phyloP scores from a whole-genome alignment of 2,797 vertebrate species.

The Cirrhinus mrigala region DNA sequence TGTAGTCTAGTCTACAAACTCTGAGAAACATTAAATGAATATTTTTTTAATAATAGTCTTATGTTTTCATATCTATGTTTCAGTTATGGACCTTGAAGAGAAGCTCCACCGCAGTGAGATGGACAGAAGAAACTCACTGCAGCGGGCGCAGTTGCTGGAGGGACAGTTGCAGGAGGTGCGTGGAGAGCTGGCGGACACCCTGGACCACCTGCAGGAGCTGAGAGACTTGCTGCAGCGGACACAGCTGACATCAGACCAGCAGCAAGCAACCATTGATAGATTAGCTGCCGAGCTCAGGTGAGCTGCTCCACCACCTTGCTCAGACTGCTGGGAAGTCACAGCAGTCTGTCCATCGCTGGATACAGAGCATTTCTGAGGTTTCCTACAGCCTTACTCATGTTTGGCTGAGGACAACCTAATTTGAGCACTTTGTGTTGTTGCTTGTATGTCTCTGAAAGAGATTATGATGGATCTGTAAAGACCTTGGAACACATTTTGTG shows the following conservation, averaged over 20 bases:
- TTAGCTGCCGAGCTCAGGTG: slow-evolving; percentile 88
- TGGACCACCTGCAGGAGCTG: slow-evolving; percentile 81
- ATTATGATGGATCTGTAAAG: background rate
- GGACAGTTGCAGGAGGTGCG: slow-evolving; percentile 79
- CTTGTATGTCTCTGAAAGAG: background rate
- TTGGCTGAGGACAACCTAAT: background rate
- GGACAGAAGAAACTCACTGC: slow-evolving; percentile 74
- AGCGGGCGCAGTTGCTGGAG: slow-evolving; percentile 80
- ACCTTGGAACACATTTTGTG: background rate
- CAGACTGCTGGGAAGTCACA: slow-evolving; percentile 16
- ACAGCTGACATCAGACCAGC: slow-evolving; percentile 84
- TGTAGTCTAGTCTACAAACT: background rate
- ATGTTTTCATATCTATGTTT: background rate
- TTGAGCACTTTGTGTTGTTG: background rate
- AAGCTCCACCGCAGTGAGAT: slow-evolving; percentile 82
- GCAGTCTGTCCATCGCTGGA: slow-evolving; percentile 1
- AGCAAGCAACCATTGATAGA: slow-evolving; percentile 77
- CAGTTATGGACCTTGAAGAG: slow-evolving; percentile 87
- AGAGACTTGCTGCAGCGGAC: slow-evolving; percentile 83
- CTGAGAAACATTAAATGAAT: background rate
- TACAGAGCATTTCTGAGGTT: slow-evolving; percentile 33
- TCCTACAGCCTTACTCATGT: background rate
- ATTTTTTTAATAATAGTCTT: background rate
- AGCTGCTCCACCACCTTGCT: slow-evolving; percentile 58
- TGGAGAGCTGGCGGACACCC: slow-evolving; percentile 78